These are phyloP conservation scores for Cloeon dipterum DNA, from an alignment of 2,888 invertebrate species.

Conservation along the genomic window DNA sequence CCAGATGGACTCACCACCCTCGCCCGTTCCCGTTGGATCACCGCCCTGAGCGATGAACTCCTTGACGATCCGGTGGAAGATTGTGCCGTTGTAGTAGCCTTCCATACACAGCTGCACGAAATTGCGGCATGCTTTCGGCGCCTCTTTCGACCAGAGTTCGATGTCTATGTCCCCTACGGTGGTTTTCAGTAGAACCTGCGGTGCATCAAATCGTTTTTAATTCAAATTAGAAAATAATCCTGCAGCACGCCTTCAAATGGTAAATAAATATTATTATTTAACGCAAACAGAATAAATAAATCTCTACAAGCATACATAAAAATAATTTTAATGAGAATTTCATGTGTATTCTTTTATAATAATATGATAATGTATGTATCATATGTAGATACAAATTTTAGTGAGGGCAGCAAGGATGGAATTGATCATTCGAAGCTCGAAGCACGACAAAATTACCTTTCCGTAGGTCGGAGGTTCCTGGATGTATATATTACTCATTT, in stretches of 20 bases:
- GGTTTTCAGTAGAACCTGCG: slow-evolving; percentile 73
- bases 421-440: too few relatives aligned
- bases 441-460: too few relatives aligned
- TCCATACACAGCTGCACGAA: slow-evolving; percentile 93
- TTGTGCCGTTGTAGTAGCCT: slow-evolving; percentile 76
- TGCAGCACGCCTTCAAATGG: slow-evolving; percentile 2
- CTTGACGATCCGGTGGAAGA: slow-evolving; percentile 84
- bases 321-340: not conserved
- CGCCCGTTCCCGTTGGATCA: slow-evolving; percentile 88
- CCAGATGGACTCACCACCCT: slow-evolving; percentile 91
- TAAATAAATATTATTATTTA: not conserved
- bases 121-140: slow-evolving; percentile 82
- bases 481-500: slow-evolving; percentile 95
- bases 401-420: too few relatives aligned
- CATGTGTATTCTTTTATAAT: not conserved
- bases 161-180: slow-evolving; percentile 91
- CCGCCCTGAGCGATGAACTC: slow-evolving; percentile 94
- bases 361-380: slow-evolving; percentile 2
- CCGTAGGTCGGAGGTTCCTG: slow-evolving; percentile 90
- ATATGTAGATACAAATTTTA: too few relatives aligned
- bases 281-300: not conserved
- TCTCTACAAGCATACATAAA: not conserved
- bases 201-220: slow-evolving; percentile 1
- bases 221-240: not conserved
- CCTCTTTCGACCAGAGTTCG: slow-evolving; percentile 92